Conservation (phyloP, 2,113 vertebrate species). For the Sinocyclocheilus anophthalmus region DNA sequence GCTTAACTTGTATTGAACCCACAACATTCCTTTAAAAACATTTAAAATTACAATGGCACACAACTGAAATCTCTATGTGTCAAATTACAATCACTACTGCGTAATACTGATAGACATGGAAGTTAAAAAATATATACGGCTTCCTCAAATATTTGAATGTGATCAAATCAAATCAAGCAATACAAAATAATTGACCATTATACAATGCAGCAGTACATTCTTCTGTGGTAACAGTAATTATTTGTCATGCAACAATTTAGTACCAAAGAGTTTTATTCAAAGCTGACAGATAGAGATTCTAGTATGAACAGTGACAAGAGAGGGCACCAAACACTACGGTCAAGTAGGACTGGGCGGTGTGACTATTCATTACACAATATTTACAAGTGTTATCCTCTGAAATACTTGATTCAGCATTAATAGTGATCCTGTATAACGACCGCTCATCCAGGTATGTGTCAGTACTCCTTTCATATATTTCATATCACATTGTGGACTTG, state of each 20-base stretch:
- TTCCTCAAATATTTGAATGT: neutral
- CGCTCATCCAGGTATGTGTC: neutral
- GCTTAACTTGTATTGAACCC: neutral
- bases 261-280: neutral
- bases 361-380: neutral
- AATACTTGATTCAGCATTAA: neutral
- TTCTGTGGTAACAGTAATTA: neutral
- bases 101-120: neutral
- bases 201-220: neutral
- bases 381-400: too few relatives aligned
- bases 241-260: neutral
- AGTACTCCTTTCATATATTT: neutral
- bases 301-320: conserved; percentile 3
- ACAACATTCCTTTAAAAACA: neutral
- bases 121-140: neutral
- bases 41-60: neutral
- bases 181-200: neutral
- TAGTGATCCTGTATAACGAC: neutral
- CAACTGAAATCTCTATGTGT: neutral
- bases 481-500: neutral
- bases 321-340: neutral
- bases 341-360: conserved; percentile 8
- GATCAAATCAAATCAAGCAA: neutral
- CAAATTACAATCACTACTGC: neutral
- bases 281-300: neutral